Percentiles rank a stretch among this genome's conserved stretches.
phyloP scores from a whole-genome alignment of 1,140 invertebrate genomes.

The Lepidurus packardi region DNA sequence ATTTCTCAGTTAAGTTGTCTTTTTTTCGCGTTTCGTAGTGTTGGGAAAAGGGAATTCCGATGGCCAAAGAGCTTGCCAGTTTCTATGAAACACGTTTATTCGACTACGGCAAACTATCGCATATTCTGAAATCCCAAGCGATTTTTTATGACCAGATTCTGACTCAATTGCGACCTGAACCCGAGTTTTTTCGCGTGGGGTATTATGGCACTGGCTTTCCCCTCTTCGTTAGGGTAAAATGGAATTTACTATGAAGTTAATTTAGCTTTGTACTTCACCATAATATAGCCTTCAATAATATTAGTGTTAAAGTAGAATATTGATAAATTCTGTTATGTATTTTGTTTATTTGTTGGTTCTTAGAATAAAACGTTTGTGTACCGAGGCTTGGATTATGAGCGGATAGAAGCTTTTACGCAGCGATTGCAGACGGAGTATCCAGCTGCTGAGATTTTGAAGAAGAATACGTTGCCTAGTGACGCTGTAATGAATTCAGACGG shows the following conservation, averaged over 20 bases:
- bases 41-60: constrained; percentile 91
- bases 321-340: constrained; percentile 24
- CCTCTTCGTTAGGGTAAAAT: constrained; percentile 80
- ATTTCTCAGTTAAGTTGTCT: background rate
- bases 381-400: constrained; percentile 90
- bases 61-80: constrained; percentile 83
- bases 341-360: constrained; percentile 41
- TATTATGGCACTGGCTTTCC: constrained; percentile 93
- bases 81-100: constrained; percentile 84
- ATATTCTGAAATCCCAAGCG: constrained; percentile 76
- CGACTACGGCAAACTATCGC: constrained; percentile 82
- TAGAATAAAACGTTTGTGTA: constrained; percentile 95
- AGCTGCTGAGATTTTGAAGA: constrained; percentile 79
- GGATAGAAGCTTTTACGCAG: constrained; percentile 88
- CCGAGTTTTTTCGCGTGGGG: constrained; percentile 94
- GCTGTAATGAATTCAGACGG: constrained; percentile 73
- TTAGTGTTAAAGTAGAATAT: constrained; percentile 33
- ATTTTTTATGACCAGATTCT: constrained; percentile 87
- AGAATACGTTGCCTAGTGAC: constrained; percentile 83
- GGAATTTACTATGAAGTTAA: constrained; percentile 3
- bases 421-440: constrained; percentile 89
- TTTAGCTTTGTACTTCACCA: constrained; percentile 30
- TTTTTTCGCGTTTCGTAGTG: constrained; percentile 37
- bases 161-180: constrained; percentile 76
- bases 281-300: constrained; percentile 23